Evolutionary conservation across 1,140 invertebrate species (phyloP).

Genomic region (Drosophila sproati): DNA sequence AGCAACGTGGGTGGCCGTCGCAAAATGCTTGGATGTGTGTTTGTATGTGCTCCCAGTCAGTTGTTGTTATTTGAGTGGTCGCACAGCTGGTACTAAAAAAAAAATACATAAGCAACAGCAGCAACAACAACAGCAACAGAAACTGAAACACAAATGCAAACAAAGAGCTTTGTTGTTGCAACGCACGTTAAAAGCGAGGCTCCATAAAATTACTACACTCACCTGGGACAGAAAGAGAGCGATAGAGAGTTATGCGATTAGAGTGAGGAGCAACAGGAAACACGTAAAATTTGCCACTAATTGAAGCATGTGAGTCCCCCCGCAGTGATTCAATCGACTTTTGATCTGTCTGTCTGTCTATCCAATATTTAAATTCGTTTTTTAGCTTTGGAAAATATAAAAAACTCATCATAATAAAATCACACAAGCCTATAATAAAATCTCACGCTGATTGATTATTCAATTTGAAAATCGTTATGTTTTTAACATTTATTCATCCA

Average conservation of each 20-base stretch:
- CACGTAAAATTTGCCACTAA: slow-evolving; percentile 12
- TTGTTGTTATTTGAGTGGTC: slow-evolving; percentile 70
- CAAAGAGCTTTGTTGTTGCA: not conserved
- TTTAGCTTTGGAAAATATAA: not conserved
- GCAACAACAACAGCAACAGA: slow-evolving; percentile 15
- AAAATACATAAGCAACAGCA: slow-evolving; percentile 16
- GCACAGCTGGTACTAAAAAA: slow-evolving; percentile 63
- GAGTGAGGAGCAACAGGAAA: not conserved
- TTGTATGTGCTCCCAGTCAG: slow-evolving; percentile 19
- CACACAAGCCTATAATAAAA: not conserved
- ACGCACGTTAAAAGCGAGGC: slow-evolving; percentile 32
- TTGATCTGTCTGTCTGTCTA: slow-evolving; percentile 4
- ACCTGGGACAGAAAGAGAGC: not conserved
- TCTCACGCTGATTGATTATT: not conserved
- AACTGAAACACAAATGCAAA: not conserved
- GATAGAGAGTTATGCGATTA: not conserved
- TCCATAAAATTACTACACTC: slow-evolving; percentile 11
- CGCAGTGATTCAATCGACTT: slow-evolving; percentile 11
- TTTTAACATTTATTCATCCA: no score
- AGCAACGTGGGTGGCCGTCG: slow-evolving; percentile 40
- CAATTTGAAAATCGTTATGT: no score
- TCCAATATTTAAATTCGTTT: not conserved
- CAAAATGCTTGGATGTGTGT: slow-evolving; percentile 49
- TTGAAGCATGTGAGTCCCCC: slow-evolving; percentile 12
- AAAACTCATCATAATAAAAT: not conserved